These are phyloP conservation scores for Enteromius trimaculatus DNA, from an alignment of 2,797 vertebrate genomes.

Conservation along the genomic window DNA sequence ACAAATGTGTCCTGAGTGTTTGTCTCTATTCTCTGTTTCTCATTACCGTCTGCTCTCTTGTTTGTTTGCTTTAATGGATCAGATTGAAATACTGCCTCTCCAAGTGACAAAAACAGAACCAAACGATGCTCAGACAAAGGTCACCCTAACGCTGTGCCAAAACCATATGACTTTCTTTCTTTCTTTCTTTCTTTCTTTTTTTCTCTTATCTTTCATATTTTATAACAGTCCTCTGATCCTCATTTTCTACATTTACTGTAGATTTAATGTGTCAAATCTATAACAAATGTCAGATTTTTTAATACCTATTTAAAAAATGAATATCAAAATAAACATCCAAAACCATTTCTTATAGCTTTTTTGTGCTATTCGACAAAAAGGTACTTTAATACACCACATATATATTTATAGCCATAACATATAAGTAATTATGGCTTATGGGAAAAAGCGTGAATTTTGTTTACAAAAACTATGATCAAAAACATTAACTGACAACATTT, in stretches of 20 bases:
- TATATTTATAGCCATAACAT: neutral
- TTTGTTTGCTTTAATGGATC: conserved; percentile 34
- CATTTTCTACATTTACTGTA: neutral
- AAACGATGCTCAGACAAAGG: neutral
- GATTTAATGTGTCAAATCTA: no score
- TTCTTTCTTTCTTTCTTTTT: neutral
- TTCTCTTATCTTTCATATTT: no score
- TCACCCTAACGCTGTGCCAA: neutral
- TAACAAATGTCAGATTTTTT: neutral
- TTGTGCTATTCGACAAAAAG: neutral
- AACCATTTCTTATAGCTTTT: neutral
- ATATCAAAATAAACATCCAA: neutral
- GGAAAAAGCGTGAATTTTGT: neutral
- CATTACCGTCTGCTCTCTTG: conserved; percentile 44
- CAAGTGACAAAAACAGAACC: conserved; percentile 18
- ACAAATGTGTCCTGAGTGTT: conserved; percentile 18
- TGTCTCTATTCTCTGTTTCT: conserved; percentile 43
- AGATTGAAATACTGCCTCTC: conserved; percentile 25
- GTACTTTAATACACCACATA: neutral
- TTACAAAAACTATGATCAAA: neutral
- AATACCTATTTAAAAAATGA: no score
- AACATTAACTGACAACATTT: neutral
- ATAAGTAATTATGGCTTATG: neutral
- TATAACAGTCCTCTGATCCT: neutral
- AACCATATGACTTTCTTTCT: neutral